Conservation (phyloP, 1,140 invertebrate species). For the Cephus cinctus region DNA sequence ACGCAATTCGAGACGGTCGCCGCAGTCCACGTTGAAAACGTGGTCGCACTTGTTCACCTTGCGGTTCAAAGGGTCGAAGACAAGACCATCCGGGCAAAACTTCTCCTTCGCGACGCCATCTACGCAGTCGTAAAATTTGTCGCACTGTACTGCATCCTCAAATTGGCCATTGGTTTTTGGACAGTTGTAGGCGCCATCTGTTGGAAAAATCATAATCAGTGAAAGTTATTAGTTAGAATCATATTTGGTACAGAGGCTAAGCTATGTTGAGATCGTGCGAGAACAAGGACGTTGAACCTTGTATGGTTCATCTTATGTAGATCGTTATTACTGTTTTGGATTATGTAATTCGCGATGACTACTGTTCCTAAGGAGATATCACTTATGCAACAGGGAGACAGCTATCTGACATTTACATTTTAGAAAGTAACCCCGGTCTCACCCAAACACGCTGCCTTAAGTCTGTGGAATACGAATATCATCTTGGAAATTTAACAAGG, state of each 20-base stretch:
- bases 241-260: too few species aligned
- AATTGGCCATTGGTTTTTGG: constrained; percentile 74
- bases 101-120: constrained; percentile 73
- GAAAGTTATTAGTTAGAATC: too few species aligned
- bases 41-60: constrained; percentile 89
- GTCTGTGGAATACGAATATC: not conserved
- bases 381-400: constrained; percentile 22
- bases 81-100: constrained; percentile 81
- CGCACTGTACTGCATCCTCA: constrained; percentile 76
- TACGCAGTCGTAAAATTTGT: constrained; percentile 81
- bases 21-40: constrained; percentile 86
- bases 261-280: too few species aligned
- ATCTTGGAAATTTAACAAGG: not conserved
- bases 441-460: not conserved
- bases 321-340: too few species aligned
- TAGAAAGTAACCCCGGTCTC: constrained; percentile 38
- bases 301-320: too few species aligned
- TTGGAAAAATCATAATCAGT: constrained; percentile 19
- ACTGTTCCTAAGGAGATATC: too few species aligned
- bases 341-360: too few species aligned
- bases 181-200: constrained; percentile 72
- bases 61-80: constrained; percentile 79
- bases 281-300: too few species aligned
- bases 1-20: constrained; percentile 82
- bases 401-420: constrained; percentile 52